Conservation (phyloP, 2,888 invertebrate genomes). For the Philhelius pedissequus region DNA sequence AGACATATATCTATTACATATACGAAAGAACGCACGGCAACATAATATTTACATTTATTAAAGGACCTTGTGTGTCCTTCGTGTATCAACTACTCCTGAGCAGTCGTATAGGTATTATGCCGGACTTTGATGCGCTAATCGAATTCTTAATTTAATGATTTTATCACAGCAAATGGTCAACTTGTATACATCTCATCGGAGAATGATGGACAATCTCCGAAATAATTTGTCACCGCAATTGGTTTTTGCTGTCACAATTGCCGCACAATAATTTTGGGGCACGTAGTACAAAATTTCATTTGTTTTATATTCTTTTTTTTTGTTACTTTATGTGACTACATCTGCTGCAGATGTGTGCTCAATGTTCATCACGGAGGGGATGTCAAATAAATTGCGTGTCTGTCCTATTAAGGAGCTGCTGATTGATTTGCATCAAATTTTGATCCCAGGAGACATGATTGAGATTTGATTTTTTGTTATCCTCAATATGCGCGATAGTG, state of each 20-base stretch:
- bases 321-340: neutral
- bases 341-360: conserved; percentile 45
- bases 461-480: conserved; percentile 70
- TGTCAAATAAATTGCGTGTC: conserved; percentile 32
- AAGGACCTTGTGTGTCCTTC: neutral
- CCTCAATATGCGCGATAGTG: conserved; percentile 55
- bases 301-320: conserved; percentile 4
- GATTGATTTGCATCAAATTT: conserved; percentile 78
- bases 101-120: conserved; percentile 21
- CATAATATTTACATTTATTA: conserved; percentile 15
- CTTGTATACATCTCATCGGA: conserved; percentile 26
- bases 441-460: conserved; percentile 71
- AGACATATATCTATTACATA: neutral
- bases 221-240: conserved; percentile 71
- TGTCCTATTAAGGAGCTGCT: conserved; percentile 69
- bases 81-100: neutral
- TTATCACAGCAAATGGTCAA: conserved; percentile 47
- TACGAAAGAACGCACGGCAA: neutral
- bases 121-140: conserved; percentile 39
- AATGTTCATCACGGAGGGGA: conserved; percentile 4
- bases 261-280: conserved; percentile 40
- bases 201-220: conserved; percentile 43
- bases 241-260: conserved; percentile 67
- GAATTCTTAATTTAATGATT: conserved; percentile 56
- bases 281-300: neutral